These are phyloP conservation scores for Saccostrea glomerata DNA, from an alignment of 1,140 invertebrate species.

Conservation along the genomic window DNA sequence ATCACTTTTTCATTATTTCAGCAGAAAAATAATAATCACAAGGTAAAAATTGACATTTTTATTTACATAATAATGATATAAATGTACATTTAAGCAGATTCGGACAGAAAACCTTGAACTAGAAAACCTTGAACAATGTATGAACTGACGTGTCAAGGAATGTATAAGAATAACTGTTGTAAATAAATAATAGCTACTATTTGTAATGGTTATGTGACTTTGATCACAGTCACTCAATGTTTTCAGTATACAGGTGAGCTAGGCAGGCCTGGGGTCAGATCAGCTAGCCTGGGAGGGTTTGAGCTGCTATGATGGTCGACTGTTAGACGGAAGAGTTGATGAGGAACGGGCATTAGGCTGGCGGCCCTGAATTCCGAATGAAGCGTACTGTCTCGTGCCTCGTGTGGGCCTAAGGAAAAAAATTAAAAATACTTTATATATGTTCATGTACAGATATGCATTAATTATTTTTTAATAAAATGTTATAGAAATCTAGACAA, in stretches of 20 bases:
- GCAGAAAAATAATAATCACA: background rate
- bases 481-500: no score
- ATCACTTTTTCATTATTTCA: background rate
- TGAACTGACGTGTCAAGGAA: slow-evolving; percentile 17
- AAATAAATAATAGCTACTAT: slow-evolving; percentile 39
- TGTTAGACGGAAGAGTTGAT: slow-evolving; percentile 71
- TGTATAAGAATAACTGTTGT: slow-evolving; percentile 28
- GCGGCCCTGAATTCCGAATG: slow-evolving; percentile 69
- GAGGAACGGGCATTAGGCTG: slow-evolving; percentile 61
- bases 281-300: background rate
- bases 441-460: background rate
- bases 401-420: slow-evolving; percentile 59
- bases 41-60: slow-evolving; percentile 14
- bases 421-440: background rate
- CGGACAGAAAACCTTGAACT: no score
- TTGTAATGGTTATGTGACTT: slow-evolving; percentile 26
- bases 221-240: slow-evolving; percentile 11
- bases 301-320: slow-evolving; percentile 58
- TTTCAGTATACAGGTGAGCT: background rate
- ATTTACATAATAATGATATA: slow-evolving; percentile 35
- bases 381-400: slow-evolving; percentile 74
- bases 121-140: slow-evolving; percentile 33
- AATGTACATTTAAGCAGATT: slow-evolving; percentile 16
- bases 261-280: background rate
- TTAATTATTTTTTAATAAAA: no score